A percentile compares a stretch with the other conserved stretches of the same genome.
These are phyloP conservation scores for Thecocarcelia acutangulata DNA, from an alignment of 2,888 invertebrate species.

Conservation along the genomic window DNA sequence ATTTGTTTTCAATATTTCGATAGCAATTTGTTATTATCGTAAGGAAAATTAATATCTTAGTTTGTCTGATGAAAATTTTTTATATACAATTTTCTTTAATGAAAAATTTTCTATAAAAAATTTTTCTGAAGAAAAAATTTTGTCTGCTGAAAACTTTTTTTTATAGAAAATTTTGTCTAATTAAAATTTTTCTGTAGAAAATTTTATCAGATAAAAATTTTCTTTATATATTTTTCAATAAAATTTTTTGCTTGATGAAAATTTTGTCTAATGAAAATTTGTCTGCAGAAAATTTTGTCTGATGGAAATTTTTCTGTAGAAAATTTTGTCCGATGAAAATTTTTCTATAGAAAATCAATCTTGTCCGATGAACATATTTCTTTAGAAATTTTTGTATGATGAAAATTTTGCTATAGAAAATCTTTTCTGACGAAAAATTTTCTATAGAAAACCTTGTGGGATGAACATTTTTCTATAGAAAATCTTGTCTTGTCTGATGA, in stretches of 20 bases:
- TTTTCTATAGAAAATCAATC: too few species aligned
- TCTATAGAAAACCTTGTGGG: neutral
- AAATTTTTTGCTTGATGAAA: too few species aligned
- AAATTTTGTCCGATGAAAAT: neutral
- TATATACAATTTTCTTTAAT: too few species aligned
- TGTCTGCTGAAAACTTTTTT: neutral
- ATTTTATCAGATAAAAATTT: neutral
- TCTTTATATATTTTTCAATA: neutral
- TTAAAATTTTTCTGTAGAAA: neutral
- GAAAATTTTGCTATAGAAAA: constrained; percentile 10
- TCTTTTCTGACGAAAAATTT: neutral
- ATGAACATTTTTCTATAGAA: neutral
- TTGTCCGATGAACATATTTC: neutral
- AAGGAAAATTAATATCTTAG: too few species aligned
- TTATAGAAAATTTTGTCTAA: neutral
- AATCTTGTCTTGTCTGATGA: neutral
- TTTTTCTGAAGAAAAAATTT: too few species aligned
- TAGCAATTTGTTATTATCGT: too few species aligned
- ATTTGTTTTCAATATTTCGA: too few species aligned
- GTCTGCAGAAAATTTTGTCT: neutral
- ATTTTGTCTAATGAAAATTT: neutral
- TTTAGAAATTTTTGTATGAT: neutral
- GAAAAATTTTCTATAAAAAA: too few species aligned
- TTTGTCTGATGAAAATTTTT: too few species aligned
- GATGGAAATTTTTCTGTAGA: neutral